These are phyloP conservation scores for Scaptomyza graminum DNA, from an alignment of 1,140 invertebrate species.

Conservation along the genomic window DNA sequence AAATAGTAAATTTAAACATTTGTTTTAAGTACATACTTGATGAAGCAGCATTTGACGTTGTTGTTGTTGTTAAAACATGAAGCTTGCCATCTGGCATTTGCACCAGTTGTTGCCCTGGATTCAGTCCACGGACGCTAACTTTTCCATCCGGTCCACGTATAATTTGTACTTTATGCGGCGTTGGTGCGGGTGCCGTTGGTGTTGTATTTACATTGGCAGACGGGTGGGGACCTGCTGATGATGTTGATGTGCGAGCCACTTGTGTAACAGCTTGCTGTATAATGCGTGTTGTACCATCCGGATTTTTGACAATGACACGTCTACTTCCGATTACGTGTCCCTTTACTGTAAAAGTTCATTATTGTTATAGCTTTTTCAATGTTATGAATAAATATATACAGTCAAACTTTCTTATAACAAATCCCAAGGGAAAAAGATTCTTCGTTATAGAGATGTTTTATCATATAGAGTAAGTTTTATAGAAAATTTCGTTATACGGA, in stretches of 20 bases:
- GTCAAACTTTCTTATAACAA: no score
- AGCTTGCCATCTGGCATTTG: slow-evolving; percentile 97
- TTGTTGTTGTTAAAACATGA: slow-evolving; percentile 90
- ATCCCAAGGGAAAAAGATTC: no score
- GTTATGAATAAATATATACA: neutral
- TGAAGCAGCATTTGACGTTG: slow-evolving; percentile 68
- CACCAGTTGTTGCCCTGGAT: slow-evolving; percentile 96
- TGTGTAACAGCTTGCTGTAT: slow-evolving; percentile 86
- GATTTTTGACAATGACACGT: slow-evolving; percentile 91
- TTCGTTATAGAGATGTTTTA: no score
- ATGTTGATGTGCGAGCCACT: slow-evolving; percentile 37
- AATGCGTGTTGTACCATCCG: slow-evolving; percentile 91
- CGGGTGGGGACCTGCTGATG: slow-evolving; percentile 50
- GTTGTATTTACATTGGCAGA: slow-evolving; percentile 29
- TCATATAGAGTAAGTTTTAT: no score
- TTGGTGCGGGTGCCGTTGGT: slow-evolving; percentile 84
- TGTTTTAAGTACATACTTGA: neutral
- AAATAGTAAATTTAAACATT: neutral
- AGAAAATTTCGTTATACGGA: no score
- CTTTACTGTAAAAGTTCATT: slow-evolving; percentile 52
- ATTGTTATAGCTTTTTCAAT: neutral
- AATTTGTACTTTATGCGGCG: slow-evolving; percentile 95
- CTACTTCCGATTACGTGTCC: slow-evolving; percentile 76
- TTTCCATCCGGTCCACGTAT: slow-evolving; percentile 95
- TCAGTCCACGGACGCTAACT: slow-evolving; percentile 94